Base-by-base conservation (phyloP, 2,113 vertebrate genomes). In the Aegithalos caudatus region DNA sequence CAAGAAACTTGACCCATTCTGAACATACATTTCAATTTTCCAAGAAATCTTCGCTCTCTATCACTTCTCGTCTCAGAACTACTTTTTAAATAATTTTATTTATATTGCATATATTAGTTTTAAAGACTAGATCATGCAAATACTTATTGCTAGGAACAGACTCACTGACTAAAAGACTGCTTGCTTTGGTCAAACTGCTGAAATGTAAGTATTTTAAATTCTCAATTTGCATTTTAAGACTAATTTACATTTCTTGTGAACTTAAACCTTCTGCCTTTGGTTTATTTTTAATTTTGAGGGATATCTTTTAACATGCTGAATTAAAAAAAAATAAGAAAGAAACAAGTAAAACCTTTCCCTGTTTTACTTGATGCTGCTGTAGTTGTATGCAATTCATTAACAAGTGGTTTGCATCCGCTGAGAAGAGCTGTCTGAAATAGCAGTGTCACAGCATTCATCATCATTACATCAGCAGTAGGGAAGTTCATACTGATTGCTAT, bases 401-500 rank as follows among this genome's bases (percentile, higher is more conserved):
- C 98, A 95, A 98, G 94, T 97, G 97, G 97, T 97, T 98, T 97
- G 98, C 97, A 94, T 98, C 97, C 96, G 56, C 98, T 98, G 98
- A 86, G 97, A 97, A 98, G 98, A 98, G 98, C 97, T 96, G 98
- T 97, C 96, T 94, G 97, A 98, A 97, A 97, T 97, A 98, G 97
- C 97, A 79, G 94, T 86, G 97, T 97, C 95, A 94, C 96, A 89
- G 98, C 98, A 99, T 99, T 99, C 98, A 99, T 99, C 99, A 99
- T 98, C 99, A 98, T 99, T 99, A 98, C 98, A 99, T 98, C 99
- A 99, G 99, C 98, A 97, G 98, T 98, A 97, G 98, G 98, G 98
- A 98, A 98, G 98, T 98, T 98, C 98, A 97, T 97, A 98, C 98
- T 98, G 98, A 98, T 98, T 98, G 98, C 98, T 98, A 98, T 98